These are phyloP conservation scores for Pentalonia nigronervosa DNA, from an alignment of 1,140 invertebrate genomes.

Conservation along the genomic window DNA sequence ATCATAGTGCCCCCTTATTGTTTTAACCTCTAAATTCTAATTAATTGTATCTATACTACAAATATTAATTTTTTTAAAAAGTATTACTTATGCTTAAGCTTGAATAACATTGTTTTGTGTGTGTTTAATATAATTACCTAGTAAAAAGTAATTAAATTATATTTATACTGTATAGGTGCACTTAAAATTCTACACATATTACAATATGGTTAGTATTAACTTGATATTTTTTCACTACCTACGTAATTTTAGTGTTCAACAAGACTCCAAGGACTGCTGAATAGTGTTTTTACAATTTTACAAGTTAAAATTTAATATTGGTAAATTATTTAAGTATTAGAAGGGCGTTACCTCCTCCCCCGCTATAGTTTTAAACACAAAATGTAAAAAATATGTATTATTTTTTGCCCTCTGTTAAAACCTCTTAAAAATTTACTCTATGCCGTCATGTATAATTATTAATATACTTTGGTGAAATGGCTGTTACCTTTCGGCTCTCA, in stretches of 20 bases:
- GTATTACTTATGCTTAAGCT: neutral
- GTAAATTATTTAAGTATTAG: neutral
- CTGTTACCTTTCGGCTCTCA: neutral
- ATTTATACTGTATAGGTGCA: neutral
- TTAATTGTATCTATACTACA: neutral
- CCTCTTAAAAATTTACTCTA: no score
- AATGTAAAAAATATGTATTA: neutral
- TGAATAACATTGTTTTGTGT: neutral
- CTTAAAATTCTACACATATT: neutral
- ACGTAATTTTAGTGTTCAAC: neutral
- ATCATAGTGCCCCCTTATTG: neutral
- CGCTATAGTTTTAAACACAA: neutral
- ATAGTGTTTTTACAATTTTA: neutral
- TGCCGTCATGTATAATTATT: no score
- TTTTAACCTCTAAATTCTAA: neutral
- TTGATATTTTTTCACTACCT: neutral
- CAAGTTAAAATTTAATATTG: neutral
- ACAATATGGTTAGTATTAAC: neutral
- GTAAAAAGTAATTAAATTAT: neutral
- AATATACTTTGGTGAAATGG: neutral
- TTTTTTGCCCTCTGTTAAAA: no score
- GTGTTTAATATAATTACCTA: neutral
- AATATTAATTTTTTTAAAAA: neutral
- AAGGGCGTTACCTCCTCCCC: neutral
- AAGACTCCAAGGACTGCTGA: neutral